Conservation (phyloP, 37 sponge, comb jelly and placozoan genomes). For the Bolinopsis microptera region DNA sequence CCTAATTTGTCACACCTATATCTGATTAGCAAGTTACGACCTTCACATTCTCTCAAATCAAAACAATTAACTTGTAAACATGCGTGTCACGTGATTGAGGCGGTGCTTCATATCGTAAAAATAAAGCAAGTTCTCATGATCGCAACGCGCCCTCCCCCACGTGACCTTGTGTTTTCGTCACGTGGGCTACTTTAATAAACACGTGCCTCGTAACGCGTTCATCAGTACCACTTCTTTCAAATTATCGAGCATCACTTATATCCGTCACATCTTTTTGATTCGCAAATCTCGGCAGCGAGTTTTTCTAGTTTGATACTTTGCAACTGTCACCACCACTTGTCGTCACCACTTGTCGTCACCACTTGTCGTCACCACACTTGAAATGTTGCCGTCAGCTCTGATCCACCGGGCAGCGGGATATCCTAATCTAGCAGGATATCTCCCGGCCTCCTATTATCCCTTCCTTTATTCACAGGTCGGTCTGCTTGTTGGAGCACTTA, state of each 20-base stretch:
- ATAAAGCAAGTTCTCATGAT: slow-evolving; percentile 1
- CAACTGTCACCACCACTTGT: neutral
- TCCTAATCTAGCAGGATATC: neutral
- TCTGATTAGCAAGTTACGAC: neutral
- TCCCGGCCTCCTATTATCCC: neutral
- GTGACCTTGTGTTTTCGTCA: neutral
- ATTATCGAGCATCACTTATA: neutral
- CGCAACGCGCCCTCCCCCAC: neutral
- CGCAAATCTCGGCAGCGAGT: neutral
- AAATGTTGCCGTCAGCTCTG: neutral
- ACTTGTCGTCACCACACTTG: neutral
- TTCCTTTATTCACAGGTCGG: slow-evolving; percentile 57
- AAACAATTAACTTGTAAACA: slow-evolving; percentile 61
- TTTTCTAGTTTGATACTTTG: neutral
- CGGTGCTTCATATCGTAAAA: slow-evolving; percentile 35
- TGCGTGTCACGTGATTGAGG: neutral
- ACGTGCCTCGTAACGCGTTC: slow-evolving; percentile 20
- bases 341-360: neutral
- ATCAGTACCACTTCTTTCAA: neutral
- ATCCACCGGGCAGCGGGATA: neutral
- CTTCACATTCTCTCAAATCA: neutral
- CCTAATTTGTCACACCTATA: neutral
- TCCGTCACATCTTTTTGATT: no score
- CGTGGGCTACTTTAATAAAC: neutral
- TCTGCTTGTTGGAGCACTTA: neutral